Evolutionary conservation across 53 echinoderm and acorn worm genomes (phyloP).

Genomic region (Hippasteria phrygiana): DNA sequence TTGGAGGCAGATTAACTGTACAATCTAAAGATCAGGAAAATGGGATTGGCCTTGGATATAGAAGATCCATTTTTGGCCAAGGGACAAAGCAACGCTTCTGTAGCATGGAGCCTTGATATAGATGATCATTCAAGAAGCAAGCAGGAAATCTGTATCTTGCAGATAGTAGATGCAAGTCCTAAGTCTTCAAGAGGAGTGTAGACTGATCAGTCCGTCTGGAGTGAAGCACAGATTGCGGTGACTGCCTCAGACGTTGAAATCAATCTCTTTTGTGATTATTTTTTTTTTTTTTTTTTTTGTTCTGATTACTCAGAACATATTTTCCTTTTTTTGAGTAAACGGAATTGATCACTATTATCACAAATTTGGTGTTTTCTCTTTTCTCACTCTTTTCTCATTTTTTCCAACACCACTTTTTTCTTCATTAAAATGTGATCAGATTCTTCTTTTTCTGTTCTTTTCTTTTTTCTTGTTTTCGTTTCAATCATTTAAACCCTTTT

Average conservation of each 20-base stretch:
- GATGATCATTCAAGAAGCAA: too few species aligned
- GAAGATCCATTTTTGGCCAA: slow-evolving; percentile 23
- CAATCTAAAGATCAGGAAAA: too few species aligned
- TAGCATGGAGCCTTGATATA: too few species aligned
- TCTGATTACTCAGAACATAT: background rate
- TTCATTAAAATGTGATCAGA: background rate
- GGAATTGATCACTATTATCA: slow-evolving; percentile 6
- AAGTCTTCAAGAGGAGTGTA: background rate
- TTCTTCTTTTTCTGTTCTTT: background rate
- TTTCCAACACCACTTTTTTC: background rate
- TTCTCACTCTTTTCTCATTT: background rate
- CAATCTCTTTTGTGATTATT: slow-evolving; percentile 44
- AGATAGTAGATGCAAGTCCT: background rate
- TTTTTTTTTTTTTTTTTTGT: background rate
- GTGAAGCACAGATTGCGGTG: too few species aligned
- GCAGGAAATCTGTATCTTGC: background rate
- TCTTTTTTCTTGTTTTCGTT: background rate
- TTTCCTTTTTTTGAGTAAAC: slow-evolving; percentile 11
- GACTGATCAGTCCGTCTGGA: too few species aligned
- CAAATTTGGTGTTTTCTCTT: background rate
- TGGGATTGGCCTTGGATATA: slow-evolving; percentile 10
- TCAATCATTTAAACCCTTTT: background rate
- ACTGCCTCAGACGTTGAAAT: background rate
- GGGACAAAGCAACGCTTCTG: too few species aligned
- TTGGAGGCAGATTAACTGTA: background rate